These are phyloP conservation scores for Gracilinanus agilis DNA, from an alignment of 2,113 vertebrate species.

Conservation along the genomic window DNA sequence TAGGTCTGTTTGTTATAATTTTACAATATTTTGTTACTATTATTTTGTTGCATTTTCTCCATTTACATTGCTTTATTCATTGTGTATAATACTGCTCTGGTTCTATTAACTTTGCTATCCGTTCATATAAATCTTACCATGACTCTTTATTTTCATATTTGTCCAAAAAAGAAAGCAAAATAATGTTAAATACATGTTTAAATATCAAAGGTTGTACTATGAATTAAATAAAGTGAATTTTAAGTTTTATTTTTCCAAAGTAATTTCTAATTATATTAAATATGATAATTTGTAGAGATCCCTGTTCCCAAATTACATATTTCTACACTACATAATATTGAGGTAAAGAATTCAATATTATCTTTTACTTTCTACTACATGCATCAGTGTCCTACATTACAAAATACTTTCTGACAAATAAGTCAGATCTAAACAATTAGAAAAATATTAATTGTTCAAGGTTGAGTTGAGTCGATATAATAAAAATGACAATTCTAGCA, in stretches of 20 bases:
- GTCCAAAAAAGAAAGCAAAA: conserved; percentile 71
- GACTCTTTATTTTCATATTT: background rate
- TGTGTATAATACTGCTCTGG: too few species aligned
- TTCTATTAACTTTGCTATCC: too few species aligned
- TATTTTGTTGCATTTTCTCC: too few species aligned
- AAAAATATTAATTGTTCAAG: too few species aligned
- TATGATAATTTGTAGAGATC: background rate
- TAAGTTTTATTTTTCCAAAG: conserved; percentile 13
- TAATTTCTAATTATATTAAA: conserved; percentile 47
- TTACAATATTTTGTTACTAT: too few species aligned
- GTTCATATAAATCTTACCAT: too few species aligned
- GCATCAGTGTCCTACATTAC: conserved; percentile 11
- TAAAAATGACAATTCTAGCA: too few species aligned
- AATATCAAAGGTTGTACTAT: conserved; percentile 31
- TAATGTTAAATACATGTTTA: conserved; percentile 43
- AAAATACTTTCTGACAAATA: too few species aligned
- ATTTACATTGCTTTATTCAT: too few species aligned
- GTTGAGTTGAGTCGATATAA: too few species aligned
- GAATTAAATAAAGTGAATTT: conserved; percentile 50
- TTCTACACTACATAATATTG: background rate
- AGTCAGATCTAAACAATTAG: too few species aligned
- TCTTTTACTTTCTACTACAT: background rate
- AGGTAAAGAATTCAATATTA: background rate
- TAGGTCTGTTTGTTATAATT: too few species aligned
- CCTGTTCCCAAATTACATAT: background rate